phyloP scores from a whole-genome alignment of 2,797 vertebrate species.

The Sparidentex hasta region DNA sequence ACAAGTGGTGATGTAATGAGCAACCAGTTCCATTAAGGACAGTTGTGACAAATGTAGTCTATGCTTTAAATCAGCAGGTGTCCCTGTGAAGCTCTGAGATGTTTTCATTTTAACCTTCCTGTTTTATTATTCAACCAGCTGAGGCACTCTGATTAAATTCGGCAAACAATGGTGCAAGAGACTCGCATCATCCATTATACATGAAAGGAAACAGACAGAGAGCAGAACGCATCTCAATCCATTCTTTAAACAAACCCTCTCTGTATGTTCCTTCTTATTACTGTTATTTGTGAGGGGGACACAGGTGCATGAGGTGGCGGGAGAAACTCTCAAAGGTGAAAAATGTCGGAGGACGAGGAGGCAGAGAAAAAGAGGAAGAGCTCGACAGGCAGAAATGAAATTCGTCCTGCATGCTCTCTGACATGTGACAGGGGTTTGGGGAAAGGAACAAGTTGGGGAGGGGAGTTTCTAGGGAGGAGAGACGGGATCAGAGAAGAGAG shows the following conservation, averaged over 20 bases:
- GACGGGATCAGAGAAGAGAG: constrained; percentile 42
- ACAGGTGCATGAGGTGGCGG: constrained; percentile 28
- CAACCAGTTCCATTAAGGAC: constrained; percentile 10
- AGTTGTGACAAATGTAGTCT: constrained; percentile 43
- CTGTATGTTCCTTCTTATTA: constrained; percentile 29
- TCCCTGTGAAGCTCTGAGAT: constrained; percentile 61
- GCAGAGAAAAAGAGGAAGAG: constrained; percentile 19
- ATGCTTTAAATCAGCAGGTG: constrained; percentile 67
- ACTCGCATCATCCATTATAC: constrained; percentile 71
- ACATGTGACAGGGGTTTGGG: constrained; percentile 68
- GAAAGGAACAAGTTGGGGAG: constrained; percentile 45
- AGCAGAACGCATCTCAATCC: constrained; percentile 51
- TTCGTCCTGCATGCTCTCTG: constrained; percentile 62
- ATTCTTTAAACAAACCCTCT: constrained; percentile 49
- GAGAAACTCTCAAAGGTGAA: constrained; percentile 19
- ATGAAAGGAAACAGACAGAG: constrained; percentile 67
- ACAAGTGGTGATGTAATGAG: constrained; percentile 19
- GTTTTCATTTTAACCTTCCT: constrained; percentile 60
- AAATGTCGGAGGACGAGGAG: constrained; percentile 16
- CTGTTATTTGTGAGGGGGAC: constrained; percentile 34
- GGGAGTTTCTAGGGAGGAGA: constrained; percentile 44
- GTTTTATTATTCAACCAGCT: constrained; percentile 75
- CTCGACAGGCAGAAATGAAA: constrained; percentile 54
- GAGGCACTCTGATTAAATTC: constrained; percentile 71
- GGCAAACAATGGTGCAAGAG: constrained; percentile 72